A percentile compares a stretch with the other conserved stretches of the same genome.
Conservation (phyloP, 2,797 vertebrate genomes). For the Pitangus sulphuratus region DNA sequence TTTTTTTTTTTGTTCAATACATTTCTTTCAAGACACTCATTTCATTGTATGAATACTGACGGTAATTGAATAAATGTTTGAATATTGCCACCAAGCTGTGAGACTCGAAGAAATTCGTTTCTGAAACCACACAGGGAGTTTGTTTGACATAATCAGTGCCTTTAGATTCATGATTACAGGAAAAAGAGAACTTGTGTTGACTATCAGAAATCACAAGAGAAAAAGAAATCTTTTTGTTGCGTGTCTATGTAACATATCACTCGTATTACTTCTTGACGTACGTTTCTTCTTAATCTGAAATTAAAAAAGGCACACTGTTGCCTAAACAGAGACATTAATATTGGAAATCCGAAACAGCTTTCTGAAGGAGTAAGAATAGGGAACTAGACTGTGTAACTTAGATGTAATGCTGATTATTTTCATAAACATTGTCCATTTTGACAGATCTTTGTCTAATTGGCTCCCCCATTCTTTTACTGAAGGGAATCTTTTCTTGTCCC, state of each 20-base stretch:
- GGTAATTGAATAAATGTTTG: slow-evolving; percentile 39
- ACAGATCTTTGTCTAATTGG: neutral
- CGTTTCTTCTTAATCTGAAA: neutral
- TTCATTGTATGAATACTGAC: neutral
- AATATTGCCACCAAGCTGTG: slow-evolving; percentile 58
- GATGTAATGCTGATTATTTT: neutral
- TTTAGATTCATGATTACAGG: slow-evolving; percentile 3
- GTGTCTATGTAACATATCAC: neutral
- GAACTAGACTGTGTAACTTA: neutral
- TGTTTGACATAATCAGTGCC: neutral
- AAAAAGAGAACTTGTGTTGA: slow-evolving; percentile 28
- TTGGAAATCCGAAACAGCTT: neutral
- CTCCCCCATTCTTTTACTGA: neutral
- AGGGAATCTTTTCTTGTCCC: neutral
- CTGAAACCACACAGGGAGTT: neutral
- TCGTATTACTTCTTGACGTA: neutral
- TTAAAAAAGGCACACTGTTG: neutral
- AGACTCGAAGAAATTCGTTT: neutral
- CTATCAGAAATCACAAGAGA: slow-evolving; percentile 1
- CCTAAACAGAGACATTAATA: neutral
- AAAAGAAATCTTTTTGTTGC: neutral
- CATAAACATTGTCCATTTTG: neutral
- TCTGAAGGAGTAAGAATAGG: neutral
- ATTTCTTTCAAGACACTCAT: neutral
- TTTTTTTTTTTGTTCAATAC: neutral